A percentile compares a stretch with the other conserved stretches of the same genome.
These are phyloP conservation scores for Pardalotus punctatus DNA, from an alignment of 2,113 vertebrate species.

Conservation along the genomic window DNA sequence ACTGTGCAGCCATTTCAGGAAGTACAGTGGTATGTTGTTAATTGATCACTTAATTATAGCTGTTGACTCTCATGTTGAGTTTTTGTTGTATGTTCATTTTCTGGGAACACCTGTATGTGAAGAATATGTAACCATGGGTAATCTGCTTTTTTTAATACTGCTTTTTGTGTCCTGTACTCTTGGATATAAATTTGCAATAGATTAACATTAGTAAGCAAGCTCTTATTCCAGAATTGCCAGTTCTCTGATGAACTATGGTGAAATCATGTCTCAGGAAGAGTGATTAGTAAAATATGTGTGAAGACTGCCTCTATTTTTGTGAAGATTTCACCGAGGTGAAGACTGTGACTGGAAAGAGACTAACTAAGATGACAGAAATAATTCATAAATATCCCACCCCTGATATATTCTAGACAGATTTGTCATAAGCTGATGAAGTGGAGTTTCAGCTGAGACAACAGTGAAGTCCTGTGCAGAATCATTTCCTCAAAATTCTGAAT, in stretches of 20 bases:
- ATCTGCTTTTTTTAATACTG: not conserved
- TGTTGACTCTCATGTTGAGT: not conserved
- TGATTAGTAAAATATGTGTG: not conserved
- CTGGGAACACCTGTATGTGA: not conserved
- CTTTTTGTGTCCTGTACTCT: not conserved
- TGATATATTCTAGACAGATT: not conserved
- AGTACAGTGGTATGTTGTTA: not conserved
- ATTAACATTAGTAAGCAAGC: not conserved
- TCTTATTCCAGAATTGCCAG: not conserved
- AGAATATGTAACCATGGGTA: not conserved
- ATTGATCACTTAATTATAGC: not conserved
- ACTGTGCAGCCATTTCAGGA: slow-evolving; percentile 1
- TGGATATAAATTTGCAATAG: not conserved
- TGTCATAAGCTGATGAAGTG: not conserved
- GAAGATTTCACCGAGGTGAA: not conserved
- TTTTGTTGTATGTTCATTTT: not conserved
- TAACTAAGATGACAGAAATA: not conserved
- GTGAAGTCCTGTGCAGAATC: not conserved
- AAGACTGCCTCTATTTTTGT: not conserved
- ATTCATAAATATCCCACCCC: not conserved
- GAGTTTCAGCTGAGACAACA: not conserved
- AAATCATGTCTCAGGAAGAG: not conserved
- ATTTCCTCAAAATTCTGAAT: not conserved
- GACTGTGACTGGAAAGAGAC: not conserved
- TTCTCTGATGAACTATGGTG: not conserved